Conservation (phyloP, 2,797 vertebrate species). For the Lateolabrax maculatus region DNA sequence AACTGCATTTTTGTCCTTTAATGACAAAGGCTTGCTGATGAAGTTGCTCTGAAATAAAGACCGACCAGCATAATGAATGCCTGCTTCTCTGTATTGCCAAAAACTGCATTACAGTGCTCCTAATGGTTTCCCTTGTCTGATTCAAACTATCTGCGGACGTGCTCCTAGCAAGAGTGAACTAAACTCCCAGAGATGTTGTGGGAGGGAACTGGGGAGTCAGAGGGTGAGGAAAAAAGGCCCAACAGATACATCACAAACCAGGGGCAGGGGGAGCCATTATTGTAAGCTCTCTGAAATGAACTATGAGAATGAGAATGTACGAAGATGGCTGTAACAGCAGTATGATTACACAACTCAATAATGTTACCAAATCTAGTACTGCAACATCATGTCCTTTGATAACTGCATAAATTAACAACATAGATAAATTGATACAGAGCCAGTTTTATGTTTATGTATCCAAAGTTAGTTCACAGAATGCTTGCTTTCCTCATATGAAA, state of each 20-base stretch:
- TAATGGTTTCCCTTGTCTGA: slow-evolving; percentile 66
- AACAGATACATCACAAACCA: slow-evolving; percentile 47
- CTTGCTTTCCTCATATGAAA: slow-evolving; percentile 1
- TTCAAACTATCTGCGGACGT: slow-evolving; percentile 52
- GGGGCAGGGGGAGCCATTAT: slow-evolving; percentile 35
- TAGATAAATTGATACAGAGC: background rate
- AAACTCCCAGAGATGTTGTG: slow-evolving; percentile 47
- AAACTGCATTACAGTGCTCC: slow-evolving; percentile 73
- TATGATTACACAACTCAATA: background rate
- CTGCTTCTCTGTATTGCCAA: slow-evolving; percentile 62
- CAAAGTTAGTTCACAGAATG: background rate
- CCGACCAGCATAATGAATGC: slow-evolving; percentile 65
- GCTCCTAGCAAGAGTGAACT: slow-evolving; percentile 52
- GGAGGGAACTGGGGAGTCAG: slow-evolving; percentile 11
- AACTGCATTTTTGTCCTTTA: slow-evolving; percentile 64
- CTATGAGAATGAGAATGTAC: background rate
- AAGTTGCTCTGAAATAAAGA: slow-evolving; percentile 76
- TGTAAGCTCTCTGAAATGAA: slow-evolving; percentile 54
- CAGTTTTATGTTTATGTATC: background rate
- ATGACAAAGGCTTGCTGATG: slow-evolving; percentile 69
- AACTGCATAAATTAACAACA: background rate
- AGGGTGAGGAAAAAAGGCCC: background rate
- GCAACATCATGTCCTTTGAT: background rate
- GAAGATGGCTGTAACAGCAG: background rate
- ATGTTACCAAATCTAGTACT: background rate